These are phyloP conservation scores for Drosophila anomalipes DNA, from an alignment of 2,888 invertebrate species.

Conservation along the genomic window DNA sequence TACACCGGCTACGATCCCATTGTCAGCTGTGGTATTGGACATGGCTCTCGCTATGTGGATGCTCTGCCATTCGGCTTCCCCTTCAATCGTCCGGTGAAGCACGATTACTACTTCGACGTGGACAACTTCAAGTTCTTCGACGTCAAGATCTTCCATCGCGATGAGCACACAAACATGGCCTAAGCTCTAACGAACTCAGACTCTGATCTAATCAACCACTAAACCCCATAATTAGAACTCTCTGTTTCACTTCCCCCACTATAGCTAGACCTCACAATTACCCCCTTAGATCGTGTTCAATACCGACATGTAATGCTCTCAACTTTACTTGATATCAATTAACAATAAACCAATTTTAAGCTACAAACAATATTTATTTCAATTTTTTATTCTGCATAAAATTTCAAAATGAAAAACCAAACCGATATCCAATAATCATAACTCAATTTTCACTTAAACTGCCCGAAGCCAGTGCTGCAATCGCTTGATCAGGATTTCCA, in stretches of 20 bases:
- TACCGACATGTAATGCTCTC: slow-evolving; percentile 29
- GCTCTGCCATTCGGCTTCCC: slow-evolving; percentile 90
- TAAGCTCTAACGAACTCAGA: slow-evolving; percentile 75
- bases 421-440: background rate
- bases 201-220: slow-evolving; percentile 20
- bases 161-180: slow-evolving; percentile 83
- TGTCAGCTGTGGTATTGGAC: slow-evolving; percentile 86
- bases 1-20: slow-evolving; percentile 86
- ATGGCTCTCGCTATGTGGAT: slow-evolving; percentile 85
- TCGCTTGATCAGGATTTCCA: slow-evolving; percentile 33
- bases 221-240: slow-evolving; percentile 6
- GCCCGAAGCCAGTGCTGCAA: background rate
- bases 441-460: background rate
- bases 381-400: background rate
- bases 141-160: slow-evolving; percentile 89
- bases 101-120: slow-evolving; percentile 87
- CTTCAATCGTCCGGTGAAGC: slow-evolving; percentile 89
- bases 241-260: slow-evolving; percentile 10
- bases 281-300: slow-evolving; percentile 59
- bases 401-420: background rate
- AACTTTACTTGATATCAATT: slow-evolving; percentile 36
- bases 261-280: slow-evolving; percentile 24
- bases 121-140: slow-evolving; percentile 90
- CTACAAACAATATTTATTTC: background rate
- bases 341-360: slow-evolving; percentile 46